Conservation (phyloP, 2,113 vertebrate genomes). For the Tachycineta bicolor region DNA sequence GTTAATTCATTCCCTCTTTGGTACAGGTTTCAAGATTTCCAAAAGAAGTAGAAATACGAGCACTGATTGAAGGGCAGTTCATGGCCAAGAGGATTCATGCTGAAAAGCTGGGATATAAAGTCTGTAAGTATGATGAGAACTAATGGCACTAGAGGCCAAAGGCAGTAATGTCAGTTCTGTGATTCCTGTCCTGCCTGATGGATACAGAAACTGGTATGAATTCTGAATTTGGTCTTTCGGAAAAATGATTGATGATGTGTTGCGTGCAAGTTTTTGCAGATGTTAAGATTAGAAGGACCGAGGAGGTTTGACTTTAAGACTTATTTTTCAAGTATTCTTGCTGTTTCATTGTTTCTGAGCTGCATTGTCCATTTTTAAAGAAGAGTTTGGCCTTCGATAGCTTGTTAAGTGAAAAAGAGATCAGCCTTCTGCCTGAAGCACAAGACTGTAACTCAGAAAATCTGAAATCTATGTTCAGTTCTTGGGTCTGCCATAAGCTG, state of each 20-base stretch:
- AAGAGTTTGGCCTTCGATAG: background rate
- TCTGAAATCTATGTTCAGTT: background rate
- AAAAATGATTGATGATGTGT: background rate
- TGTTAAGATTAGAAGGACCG: background rate
- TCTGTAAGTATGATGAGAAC: slow-evolving; percentile 79
- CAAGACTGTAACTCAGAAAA: background rate
- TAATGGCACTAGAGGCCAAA: background rate
- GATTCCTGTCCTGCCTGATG: background rate
- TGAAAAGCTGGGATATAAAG: slow-evolving; percentile 89
- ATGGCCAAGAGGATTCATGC: slow-evolving; percentile 92
- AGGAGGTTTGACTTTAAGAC: background rate
- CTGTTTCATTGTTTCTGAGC: background rate
- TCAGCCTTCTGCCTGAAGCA: background rate
- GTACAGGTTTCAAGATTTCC: slow-evolving; percentile 79
- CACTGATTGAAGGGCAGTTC: slow-evolving; percentile 94
- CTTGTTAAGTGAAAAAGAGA: background rate
- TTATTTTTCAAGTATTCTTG: background rate
- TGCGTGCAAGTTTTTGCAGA: background rate
- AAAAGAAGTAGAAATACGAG: slow-evolving; percentile 85
- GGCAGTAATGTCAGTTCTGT: background rate
- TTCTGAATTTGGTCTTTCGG: background rate
- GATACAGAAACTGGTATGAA: background rate
- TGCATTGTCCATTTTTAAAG: background rate
- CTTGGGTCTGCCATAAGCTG: background rate
- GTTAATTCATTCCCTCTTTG: background rate